phyloP scores from a whole-genome alignment of 2,888 invertebrate genomes.

The Mamestra brassicae region DNA sequence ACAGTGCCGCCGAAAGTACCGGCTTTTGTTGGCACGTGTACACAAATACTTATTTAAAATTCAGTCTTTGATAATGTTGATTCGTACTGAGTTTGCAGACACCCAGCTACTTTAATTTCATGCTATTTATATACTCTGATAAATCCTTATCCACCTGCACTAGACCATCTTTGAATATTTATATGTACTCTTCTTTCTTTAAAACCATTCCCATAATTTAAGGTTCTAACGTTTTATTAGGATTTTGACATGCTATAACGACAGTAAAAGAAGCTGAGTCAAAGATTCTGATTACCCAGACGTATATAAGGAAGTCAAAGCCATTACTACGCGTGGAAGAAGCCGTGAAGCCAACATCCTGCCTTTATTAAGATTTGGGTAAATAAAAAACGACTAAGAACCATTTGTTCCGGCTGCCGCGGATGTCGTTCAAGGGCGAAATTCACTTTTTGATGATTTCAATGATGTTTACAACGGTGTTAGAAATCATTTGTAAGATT shows the following conservation, averaged over 20 bases:
- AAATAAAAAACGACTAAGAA: constrained; percentile 82
- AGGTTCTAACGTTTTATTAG: background rate
- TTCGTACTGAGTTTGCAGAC: constrained; percentile 54
- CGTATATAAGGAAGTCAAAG: constrained; percentile 79
- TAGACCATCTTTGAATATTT: background rate
- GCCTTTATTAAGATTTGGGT: constrained; percentile 81
- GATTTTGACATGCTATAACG: background rate
- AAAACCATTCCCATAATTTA: background rate
- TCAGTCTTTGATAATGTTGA: constrained; percentile 54
- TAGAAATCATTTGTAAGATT: constrained; percentile 67
- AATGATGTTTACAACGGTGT: constrained; percentile 63
- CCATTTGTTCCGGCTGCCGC: constrained; percentile 88
- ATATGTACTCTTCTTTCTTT: background rate
- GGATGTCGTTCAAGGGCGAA: constrained; percentile 89
- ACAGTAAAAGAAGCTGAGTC: constrained; percentile 56
- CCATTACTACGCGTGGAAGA: constrained; percentile 84
- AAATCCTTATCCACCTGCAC: constrained; percentile 30
- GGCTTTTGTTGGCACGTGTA: constrained; percentile 83
- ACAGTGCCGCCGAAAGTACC: constrained; percentile 82
- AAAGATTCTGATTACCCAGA: constrained; percentile 63
- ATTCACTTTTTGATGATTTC: constrained; percentile 82
- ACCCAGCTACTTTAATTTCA: constrained; percentile 58
- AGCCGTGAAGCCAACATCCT: constrained; percentile 88
- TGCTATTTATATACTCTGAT: constrained; percentile 46
- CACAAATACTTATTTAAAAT: constrained; percentile 71